A percentile compares a stretch with the other conserved stretches of the same genome.
Conservation (phyloP, 2,113 vertebrate species). For the Micronisus gabar region DNA sequence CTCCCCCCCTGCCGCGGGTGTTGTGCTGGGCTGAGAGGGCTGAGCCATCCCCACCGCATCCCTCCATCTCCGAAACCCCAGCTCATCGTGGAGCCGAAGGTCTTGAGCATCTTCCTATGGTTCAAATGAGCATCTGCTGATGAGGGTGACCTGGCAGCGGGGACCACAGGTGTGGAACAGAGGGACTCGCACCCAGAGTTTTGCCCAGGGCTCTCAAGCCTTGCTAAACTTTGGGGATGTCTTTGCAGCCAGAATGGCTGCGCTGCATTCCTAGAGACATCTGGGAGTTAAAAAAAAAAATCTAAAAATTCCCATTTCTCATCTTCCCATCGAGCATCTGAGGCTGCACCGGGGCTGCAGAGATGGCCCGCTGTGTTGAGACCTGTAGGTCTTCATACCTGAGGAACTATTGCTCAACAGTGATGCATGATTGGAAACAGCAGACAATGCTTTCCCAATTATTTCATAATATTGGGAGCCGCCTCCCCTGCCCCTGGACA, state of each 20-base stretch:
- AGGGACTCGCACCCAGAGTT: neutral
- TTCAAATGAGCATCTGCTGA: neutral
- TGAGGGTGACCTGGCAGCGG: neutral
- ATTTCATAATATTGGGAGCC: neutral
- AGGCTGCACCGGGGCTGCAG: neutral
- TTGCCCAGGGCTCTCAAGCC: neutral
- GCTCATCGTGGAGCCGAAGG: accelerated
- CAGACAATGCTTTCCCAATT: neutral
- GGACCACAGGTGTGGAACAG: neutral
- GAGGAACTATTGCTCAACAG: neutral
- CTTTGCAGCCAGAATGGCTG: neutral
- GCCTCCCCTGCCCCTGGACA: neutral
- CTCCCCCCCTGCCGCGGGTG: accelerated
- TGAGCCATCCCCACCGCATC: accelerated
- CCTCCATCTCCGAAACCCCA: accelerated
- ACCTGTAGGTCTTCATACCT: neutral
- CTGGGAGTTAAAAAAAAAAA: too few species aligned
- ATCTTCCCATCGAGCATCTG: too few species aligned
- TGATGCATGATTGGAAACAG: too few species aligned
- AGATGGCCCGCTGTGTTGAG: neutral
- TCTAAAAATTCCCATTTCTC: neutral
- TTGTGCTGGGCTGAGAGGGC: neutral
- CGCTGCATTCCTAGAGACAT: neutral
- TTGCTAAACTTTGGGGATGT: neutral
- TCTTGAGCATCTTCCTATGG: neutral